Conservation (phyloP, 2,113 vertebrate species). For the Calonectris borealis region DNA sequence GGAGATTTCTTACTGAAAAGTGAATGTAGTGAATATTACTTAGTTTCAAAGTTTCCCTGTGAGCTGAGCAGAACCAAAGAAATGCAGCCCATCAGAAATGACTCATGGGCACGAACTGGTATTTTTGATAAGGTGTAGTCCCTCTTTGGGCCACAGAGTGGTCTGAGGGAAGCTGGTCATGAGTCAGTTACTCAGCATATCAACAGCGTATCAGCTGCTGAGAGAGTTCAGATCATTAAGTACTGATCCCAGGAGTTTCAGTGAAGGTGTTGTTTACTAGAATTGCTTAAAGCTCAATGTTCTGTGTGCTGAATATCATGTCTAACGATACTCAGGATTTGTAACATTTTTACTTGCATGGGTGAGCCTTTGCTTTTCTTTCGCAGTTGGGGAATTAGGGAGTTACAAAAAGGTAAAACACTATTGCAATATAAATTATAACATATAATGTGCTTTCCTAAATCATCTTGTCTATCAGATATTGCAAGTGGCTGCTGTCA, state of each 20-base stretch:
- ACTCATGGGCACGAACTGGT: not conserved
- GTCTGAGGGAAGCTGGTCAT: not conserved
- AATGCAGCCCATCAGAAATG: not conserved
- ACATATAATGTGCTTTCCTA: not conserved
- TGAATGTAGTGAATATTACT: not conserved
- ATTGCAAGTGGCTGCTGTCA: not conserved
- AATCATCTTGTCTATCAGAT: not conserved
- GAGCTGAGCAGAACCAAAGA: not conserved
- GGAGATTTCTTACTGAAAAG: not conserved
- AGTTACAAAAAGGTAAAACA: not conserved
- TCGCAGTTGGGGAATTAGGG: not conserved
- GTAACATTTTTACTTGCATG: not conserved
- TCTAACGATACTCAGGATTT: not conserved
- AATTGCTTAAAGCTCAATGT: not conserved
- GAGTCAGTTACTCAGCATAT: not conserved
- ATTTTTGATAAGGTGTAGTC: not conserved
- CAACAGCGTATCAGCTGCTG: not conserved
- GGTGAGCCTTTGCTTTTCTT: not conserved
- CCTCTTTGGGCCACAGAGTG: not conserved
- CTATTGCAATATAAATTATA: not conserved
- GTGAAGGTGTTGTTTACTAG: not conserved
- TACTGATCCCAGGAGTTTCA: not conserved
- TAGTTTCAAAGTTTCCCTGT: not conserved
- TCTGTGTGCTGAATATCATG: not conserved
- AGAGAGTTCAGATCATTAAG: not conserved